Evolutionary conservation across 2,797 vertebrate genomes (phyloP), one percentile per base, ranked within the genome.

Genomic region (Steatocranus sp.): DNA sequence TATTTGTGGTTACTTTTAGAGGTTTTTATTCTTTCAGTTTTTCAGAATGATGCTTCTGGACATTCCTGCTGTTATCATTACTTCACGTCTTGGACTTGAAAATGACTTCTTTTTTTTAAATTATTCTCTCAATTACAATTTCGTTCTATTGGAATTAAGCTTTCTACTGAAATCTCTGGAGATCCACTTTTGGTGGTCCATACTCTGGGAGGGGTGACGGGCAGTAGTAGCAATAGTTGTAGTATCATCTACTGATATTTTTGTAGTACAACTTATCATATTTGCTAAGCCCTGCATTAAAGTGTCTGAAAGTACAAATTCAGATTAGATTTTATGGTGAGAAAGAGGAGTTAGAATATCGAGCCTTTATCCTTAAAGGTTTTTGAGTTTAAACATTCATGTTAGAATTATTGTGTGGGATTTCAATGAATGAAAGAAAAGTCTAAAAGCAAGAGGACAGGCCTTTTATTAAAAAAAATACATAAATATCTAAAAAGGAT

Each of bases 41-140:
- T 41, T 25, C 20, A 41, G 34, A 66, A 66, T 66, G 34, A 66
- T 66, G 34, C 34, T 66, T 23, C 34, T 66, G 58, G n/a, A 38
- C 30, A 61, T 61, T 34, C 17, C 56, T 61, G 56, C 17, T 34
- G 54, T 58, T 58, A 58, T 11, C 54, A 34, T n/a, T 58, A n/a
- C 54, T 5, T 58, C 17, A 58, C 0, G 54, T 5, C 30, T 58
- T 58, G 30, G 30, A 58, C 30, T 58, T 58, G 30, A 34, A 58
- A 58, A n/a, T n/a, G 17, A 34, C 30, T 18, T 2, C 2, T 36
- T 36, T 36, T 36, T 17, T 4, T 2, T 0, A 1, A 5, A 5
- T 5, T 27, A 2, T 17, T 56, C 10, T 58, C 30, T 61, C 56
- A 61, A 61, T 61, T 61, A 36, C 6, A 36, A 8, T n/a, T 61